These are phyloP conservation scores for Oasisia sp. DNA, from an alignment of 2,888 invertebrate species.

Conservation along the genomic window DNA sequence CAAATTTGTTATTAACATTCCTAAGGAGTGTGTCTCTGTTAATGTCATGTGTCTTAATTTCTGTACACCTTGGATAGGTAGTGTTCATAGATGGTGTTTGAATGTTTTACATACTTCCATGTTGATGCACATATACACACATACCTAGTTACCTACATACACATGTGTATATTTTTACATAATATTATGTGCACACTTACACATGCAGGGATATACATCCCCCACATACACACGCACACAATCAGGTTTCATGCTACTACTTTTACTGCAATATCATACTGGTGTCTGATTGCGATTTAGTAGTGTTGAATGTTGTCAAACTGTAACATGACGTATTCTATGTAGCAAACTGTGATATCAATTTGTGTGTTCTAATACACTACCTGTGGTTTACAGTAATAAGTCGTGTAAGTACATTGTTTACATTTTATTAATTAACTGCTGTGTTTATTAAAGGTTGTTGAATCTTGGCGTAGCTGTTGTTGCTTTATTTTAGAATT, in stretches of 20 bases:
- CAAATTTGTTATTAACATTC: neutral
- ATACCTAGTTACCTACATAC: neutral
- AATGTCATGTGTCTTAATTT: neutral
- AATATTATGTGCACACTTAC: too few species aligned
- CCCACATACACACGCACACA: neutral
- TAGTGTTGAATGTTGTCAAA: neutral
- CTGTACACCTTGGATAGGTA: neutral
- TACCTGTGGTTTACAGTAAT: neutral
- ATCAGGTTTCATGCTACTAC: neutral
- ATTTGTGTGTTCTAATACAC: neutral
- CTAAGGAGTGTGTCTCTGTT: neutral
- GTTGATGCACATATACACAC: too few species aligned
- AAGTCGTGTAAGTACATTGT: neutral
- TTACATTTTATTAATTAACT: neutral
- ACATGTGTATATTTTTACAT: too few species aligned
- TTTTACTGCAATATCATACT: neutral
- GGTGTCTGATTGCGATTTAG: neutral
- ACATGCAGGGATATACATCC: too few species aligned
- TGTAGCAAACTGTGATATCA: neutral
- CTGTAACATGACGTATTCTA: neutral
- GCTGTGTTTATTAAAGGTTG: conserved; percentile 5
- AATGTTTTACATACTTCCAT: too few species aligned
- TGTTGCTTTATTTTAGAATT: neutral
- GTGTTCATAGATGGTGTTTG: too few species aligned
- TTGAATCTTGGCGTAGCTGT: neutral